A percentile compares a stretch with the other conserved stretches of the same genome.
Conservation (phyloP, 2,113 vertebrate species). For the Oophaga pumilio region DNA sequence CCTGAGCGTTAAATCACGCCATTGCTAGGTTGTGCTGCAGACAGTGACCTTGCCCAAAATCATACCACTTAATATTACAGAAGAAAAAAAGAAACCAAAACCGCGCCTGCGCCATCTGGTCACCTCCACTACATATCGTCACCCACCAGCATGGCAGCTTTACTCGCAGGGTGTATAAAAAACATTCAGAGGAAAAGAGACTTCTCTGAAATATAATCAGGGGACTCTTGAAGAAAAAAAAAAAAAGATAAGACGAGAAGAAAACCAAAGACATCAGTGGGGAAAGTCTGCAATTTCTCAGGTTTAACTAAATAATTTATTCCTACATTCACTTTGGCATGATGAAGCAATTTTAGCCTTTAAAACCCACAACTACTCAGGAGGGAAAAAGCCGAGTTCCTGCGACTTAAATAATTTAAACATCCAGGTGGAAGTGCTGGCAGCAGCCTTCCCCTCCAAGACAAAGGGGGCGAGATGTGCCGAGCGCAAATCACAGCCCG, state of each 20-base stretch:
- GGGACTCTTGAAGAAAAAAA: slow-evolving; percentile 67
- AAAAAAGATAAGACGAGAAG: slow-evolving; percentile 61
- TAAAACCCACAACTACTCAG: slow-evolving; percentile 85
- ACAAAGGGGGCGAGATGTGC: slow-evolving; percentile 76
- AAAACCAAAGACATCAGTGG: slow-evolving; percentile 75
- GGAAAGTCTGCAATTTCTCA: slow-evolving; percentile 87
- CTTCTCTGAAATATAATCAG: slow-evolving; percentile 84
- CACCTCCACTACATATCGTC: neutral
- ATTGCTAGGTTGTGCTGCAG: too few relatives aligned
- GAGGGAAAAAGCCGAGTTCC: slow-evolving; percentile 88
- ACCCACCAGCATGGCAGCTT: slow-evolving; percentile 6
- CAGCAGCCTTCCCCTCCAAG: slow-evolving; percentile 73
- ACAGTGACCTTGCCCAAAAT: neutral
- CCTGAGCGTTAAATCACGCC: too few relatives aligned
- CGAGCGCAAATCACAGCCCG: slow-evolving; percentile 68
- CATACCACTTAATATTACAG: neutral
- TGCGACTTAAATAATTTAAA: slow-evolving; percentile 94
- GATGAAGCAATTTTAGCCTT: slow-evolving; percentile 97
- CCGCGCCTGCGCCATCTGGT: neutral
- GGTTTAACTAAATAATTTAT: slow-evolving; percentile 96
- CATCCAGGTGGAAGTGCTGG: slow-evolving; percentile 89
- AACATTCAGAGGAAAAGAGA: slow-evolving; percentile 72
- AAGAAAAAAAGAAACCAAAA: neutral
- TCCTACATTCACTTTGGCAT: slow-evolving; percentile 92
- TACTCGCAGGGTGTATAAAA: slow-evolving; percentile 67